Evolutionary conservation across 92 coral and sea anemone genomes (phyloP), one percentile per base, ranked within the genome.

Genomic region (Epizoanthus stellaris): DNA sequence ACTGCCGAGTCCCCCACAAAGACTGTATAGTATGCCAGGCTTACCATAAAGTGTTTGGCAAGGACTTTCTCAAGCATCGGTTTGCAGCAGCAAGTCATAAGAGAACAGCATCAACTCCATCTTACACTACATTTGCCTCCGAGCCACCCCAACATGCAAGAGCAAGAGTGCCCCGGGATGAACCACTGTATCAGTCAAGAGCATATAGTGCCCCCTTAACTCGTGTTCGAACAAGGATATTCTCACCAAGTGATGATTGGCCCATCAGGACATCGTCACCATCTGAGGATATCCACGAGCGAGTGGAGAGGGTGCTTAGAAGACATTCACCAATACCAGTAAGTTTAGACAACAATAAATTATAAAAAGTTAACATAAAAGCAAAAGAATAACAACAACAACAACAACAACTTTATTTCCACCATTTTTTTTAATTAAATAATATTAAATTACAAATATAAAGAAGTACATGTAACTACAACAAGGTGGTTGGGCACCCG

Each of bases 11-110:
- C 6, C 99, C 99, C 19, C 99, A 94, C 87, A 96, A 90, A 84
- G 98, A 96, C 66, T 96, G 99, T 67, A 67, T 96, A 59, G 99
- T 96, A 5, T 96, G 99, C 70, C 99, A 94, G 70, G 99, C 99
- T 0, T 96, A 96, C 83, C 88, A 85, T 82, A 96, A 96, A 88
- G 99, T 96, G 7, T 96, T 92, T 67, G 99, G 99, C 61, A 91
- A 85, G 57, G 97, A 96, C 20, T 96, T 96, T 79, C 85, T 96
- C 53, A 93, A 91, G 83, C 90, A 96, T 73, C 88, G 99, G 16
- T 96, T 96, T 85, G 87, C 94, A n/a, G 87, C 87, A 36, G 90
- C 43, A 25, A 85, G 82, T 10, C 98, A 90, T 70, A 79, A 82
- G 43, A 89, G 94, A 63, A 89, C 99, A 5, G 69, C 88, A 36